phyloP scores from a whole-genome alignment of 2,113 vertebrate species.

The Alexandromys fortis region DNA sequence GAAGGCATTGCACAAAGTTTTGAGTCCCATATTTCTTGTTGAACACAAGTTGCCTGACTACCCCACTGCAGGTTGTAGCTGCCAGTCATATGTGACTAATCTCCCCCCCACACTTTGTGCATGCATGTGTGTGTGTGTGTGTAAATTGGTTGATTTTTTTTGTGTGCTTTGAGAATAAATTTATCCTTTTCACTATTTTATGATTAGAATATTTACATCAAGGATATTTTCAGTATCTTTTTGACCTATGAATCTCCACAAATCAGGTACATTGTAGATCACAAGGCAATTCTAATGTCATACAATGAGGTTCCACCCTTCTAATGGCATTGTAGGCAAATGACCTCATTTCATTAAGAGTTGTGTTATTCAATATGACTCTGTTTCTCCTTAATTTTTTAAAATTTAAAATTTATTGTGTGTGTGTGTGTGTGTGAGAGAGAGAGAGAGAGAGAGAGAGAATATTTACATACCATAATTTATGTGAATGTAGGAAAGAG shows the following conservation, averaged over 20 bases:
- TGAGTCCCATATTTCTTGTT: neutral
- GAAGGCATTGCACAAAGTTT: neutral
- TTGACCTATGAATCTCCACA: neutral
- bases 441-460: neutral
- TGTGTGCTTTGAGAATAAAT: slow-evolving; percentile 10
- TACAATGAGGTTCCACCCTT: neutral
- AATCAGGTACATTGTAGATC: neutral
- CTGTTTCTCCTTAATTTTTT: neutral
- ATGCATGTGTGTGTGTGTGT: neutral
- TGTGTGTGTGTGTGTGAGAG: neutral
- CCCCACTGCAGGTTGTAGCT: neutral
- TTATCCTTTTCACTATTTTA: neutral
- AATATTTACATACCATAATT: neutral
- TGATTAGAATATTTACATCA: neutral
- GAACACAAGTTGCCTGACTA: neutral
- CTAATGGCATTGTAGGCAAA: neutral
- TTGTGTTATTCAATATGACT: neutral
- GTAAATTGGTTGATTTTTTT: neutral
- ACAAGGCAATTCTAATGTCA: neutral
- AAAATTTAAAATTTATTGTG: neutral
- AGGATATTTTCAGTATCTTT: neutral
- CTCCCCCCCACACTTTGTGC: too few relatives aligned
- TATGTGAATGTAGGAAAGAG: neutral
- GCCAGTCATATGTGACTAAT: neutral
- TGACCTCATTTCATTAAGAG: too few relatives aligned